Base-by-base conservation (phyloP, 2,797 vertebrate genomes). In the Mionectes olivaceus region DNA sequence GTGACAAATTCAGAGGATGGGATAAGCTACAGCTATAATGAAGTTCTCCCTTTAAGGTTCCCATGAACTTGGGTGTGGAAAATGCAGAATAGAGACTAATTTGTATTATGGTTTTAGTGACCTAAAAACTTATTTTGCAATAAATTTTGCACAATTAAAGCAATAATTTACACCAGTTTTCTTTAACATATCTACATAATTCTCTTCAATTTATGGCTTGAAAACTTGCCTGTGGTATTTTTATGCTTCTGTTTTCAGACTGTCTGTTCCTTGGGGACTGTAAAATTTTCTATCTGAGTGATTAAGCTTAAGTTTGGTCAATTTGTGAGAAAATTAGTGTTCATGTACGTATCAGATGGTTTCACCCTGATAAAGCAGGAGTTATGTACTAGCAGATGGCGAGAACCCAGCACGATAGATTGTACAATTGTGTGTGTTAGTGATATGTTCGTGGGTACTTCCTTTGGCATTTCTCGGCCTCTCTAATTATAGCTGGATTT, bases 151-250 rank as follows among this genome's bases (percentile, higher is more conserved):
- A 21, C 17, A 41, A 27, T 67, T 67, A 64, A 67, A 59, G 11
- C 15, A 96, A 5, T 96, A 94, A 95, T 97, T 97, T 96, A 87
- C 91, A 56, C 35, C 90, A 53, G 49, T 92, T 97, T 97, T 96
- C 80, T 95, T 75, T 93, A 96, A 84, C 49, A 63, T 90, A 87
- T 88, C 91, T 90, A 83, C 78, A 87, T 53, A 96, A 84, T 96
- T 95, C 22, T 93, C 69, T 96, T 97, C 69, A 96, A 92, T 96
- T 96, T 94, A 93, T 94, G 95, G 92, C 93, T 93, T 97, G 77
- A 96, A 96, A 97, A 94, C 44, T 78, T 90, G 87, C 65, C 70
- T 87, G 56, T 77, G 61, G 91, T 96, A 88, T 94, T 92, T 39
- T 11, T 92, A 67, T 91, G 88, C 87, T 96, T 95, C 94, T 91